Base-by-base conservation (phyloP, 2,113 vertebrate genomes). In the Dipodomys spectabilis region DNA sequence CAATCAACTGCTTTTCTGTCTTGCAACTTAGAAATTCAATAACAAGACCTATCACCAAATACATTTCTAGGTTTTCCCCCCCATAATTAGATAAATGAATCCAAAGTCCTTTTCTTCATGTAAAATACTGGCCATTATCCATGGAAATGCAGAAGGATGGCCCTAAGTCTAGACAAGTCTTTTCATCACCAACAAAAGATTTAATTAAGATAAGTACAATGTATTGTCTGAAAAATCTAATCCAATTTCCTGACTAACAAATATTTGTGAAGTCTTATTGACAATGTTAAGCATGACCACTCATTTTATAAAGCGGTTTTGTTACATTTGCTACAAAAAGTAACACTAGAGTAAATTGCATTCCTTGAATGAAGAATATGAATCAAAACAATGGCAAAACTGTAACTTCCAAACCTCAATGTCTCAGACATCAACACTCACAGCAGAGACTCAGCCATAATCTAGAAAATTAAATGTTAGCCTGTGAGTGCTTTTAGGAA, bases 161-260 rank as follows among this genome's bases (percentile, higher is more conserved):
- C 44, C 45, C 25, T 68, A 45, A 88, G 45, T 71, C 16, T 71
- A 25, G 71, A 86, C 44, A 92, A 28, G 15, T 13, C 35, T 20
- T 72, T 88, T 68, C 86, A 95, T 93, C 67, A 86, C 81, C 73
- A 84, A 86, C 6, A 82, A 72, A 80, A 82, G 32, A 96, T 89
- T 94, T 88, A 93, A 90, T 88, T 93, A 93, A 93, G 87, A 88
- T 82, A 86, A 94, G 39, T 62, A 72, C 39, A 77, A 18, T 94
- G 25, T 27, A 93, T 80, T 89, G 88, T 91, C 53, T 80, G 64
- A 4, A 91, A 90, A 93, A 89, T 65, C 72, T 88, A 88, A 91
- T 77, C 7, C 60, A 86, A 88, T 88, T 82, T 83, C 87, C 73
- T 86, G 39, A 82, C 30, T 75, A 86, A 91, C 44, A 93, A 83